These are phyloP conservation scores for Cheilosia pagana DNA, from an alignment of 2,888 invertebrate genomes.

Conservation along the genomic window DNA sequence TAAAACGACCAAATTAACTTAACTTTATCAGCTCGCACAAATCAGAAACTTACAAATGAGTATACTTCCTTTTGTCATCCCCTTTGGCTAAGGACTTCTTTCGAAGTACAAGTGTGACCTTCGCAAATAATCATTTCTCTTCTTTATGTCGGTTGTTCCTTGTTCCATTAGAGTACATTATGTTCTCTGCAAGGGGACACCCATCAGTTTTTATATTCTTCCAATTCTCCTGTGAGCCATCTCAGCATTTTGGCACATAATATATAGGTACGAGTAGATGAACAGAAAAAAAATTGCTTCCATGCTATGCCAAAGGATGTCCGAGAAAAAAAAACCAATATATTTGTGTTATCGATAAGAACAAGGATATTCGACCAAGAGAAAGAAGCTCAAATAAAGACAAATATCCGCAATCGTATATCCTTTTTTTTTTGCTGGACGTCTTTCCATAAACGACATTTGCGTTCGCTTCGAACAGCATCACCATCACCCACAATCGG, in stretches of 20 bases:
- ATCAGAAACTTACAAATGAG: constrained; percentile 49
- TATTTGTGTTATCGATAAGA: constrained; percentile 51
- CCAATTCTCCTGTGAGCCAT: constrained; percentile 47
- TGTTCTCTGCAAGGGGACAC: constrained; percentile 30
- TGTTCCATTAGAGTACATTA: constrained; percentile 53
- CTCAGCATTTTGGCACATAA: constrained; percentile 39
- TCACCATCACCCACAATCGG: constrained; percentile 25
- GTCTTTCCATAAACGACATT: constrained; percentile 36
- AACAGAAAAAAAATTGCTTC: constrained; percentile 6
- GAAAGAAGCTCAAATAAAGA: constrained; percentile 32
- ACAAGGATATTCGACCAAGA: constrained; percentile 47
- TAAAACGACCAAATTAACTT: constrained; percentile 40
- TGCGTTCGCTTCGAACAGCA: constrained; percentile 29
- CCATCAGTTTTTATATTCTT: constrained; percentile 35
- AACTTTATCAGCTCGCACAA: constrained; percentile 51
- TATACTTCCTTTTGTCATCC: constrained; percentile 7
- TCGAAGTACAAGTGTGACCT: constrained; percentile 39
- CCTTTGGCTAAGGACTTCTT: background rate
- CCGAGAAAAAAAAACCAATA: constrained; percentile 10
- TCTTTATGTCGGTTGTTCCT: constrained; percentile 17
- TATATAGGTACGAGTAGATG: background rate
- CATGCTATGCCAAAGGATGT: constrained; percentile 12
- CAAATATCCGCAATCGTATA: constrained; percentile 3
- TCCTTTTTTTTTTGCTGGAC: background rate
- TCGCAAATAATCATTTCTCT: constrained; percentile 21